Evolutionary conservation across 1,140 invertebrate species (phyloP), one percentile per base, ranked within the genome.

Genomic region (Drosophila aff.): DNA sequence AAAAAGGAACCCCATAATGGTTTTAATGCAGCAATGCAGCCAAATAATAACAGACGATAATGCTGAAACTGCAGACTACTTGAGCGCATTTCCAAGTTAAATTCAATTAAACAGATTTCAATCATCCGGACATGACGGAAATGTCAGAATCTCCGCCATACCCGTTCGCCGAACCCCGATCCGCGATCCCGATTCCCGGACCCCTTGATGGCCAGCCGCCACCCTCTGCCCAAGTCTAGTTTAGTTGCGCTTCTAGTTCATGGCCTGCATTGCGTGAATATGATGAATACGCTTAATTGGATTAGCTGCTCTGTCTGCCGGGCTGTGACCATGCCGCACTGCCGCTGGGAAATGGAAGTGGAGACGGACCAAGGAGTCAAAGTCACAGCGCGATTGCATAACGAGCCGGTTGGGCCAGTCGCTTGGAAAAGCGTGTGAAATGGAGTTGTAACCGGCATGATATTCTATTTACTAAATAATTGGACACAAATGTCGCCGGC

Each of bases 231-330:
- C 43, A 16, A 28, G 63, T 59, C 47, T 38, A 58, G 64, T 50
- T 61, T 58, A 46, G 53, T 58, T 72, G 73, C 46, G 61, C 53
- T 81, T 87, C 76, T 87, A 82, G 83, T 86, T 87, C 71, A 86
- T 69, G 77, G 84, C 81, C 84, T 83, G 83, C 80, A 81, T 89
- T 87, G 77, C 68, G 59, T 89, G 73, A 89, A 83, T 89, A 89
- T 87, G 73, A 89, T 81, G 84, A 87, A 83, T 84, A 69, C 69
- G 69, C 81, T 81, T 87, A 87, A 87, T 87, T 87, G 84, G 84
- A 87, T 87, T 87, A 87, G 77, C 73, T 47, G 73, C 61, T 50
- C 53, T 66, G 82, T 65, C 67, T 68, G 64, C 69, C 46, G 46
- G 60, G 31, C 44, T 44, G 44, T 49, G 43, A 49, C 44, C 59